Base-by-base conservation (phyloP, 2,888 invertebrate species). In the Portevinia maculata region DNA sequence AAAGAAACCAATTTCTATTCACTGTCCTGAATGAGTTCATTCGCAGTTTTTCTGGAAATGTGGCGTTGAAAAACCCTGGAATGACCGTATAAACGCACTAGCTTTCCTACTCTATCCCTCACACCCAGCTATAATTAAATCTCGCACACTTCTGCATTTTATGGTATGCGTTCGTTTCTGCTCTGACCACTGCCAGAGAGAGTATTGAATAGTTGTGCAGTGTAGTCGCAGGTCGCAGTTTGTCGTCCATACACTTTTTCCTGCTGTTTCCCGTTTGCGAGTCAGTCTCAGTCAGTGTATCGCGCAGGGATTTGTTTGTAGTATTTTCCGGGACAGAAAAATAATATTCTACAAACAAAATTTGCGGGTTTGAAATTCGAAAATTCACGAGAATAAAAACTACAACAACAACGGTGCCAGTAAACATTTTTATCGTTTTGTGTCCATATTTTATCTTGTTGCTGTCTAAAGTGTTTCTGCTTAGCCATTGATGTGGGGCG, bases 171-270 rank as follows among this genome's bases (percentile, higher is more conserved):
- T 69, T 76, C 28, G 55, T 6, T 57, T 65, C 13, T 37, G 30
- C 65, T 30, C 9, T 37, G 24, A 13, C 44, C 21, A 24, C 21
- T 17, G 48, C 39, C 8, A 67, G 74, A 74, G 59, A 69, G 69
- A 76, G 74, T 69, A 79, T 79, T 39, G 55, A 50, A 75, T 62
- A 69, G 74, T 74, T 69, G 69, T 69, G 69, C 48, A 57, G 74
- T 69, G 69, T 74, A 57, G 75, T 79, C 75, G 75, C 55, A 71
- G 19, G 39, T 71, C 34, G 64, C 50, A 15, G 28, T 57, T 62
- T 44, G 78, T 57, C 64, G 64, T 52, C 67, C 32, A 52, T 60
- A 60, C 48, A 60, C 21, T 55, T 71, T 53, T 59, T 39, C 19
- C 48, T 74, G 57, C 24, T 52, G 52, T 65, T 67, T 59, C 34